These are phyloP conservation scores for Thyatira batis DNA, from an alignment of 2,888 invertebrate species.

Conservation along the genomic window DNA sequence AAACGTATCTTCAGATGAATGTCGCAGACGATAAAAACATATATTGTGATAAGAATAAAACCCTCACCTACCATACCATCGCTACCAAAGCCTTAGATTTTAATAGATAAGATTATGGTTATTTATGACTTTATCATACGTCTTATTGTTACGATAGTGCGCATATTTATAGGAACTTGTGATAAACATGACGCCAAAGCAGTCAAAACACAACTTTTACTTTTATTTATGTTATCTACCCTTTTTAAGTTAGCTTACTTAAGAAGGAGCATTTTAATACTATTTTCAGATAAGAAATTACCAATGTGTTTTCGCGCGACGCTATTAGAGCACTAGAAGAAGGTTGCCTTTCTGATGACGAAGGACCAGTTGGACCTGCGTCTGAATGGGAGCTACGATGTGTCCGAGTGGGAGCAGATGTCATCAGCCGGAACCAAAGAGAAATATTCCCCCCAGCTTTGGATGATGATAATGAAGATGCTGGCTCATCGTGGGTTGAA, in stretches of 20 bases:
- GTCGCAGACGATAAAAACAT: not conserved
- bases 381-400: conserved; percentile 7
- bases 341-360: conserved; percentile 9
- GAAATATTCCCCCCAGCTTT: conserved; percentile 12
- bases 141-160: not conserved
- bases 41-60: not conserved
- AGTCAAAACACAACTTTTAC: not conserved
- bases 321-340: conserved; percentile 12
- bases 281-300: conserved; percentile 6
- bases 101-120: conserved; percentile 17
- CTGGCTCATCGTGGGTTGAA: conserved; percentile 19
- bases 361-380: conserved; percentile 8
- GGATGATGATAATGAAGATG: conserved; percentile 23
- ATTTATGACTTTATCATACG: conserved; percentile 12
- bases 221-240: too few species aligned
- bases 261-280: too few species aligned
- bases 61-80: conserved; percentile 5
- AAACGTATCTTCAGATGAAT: not conserved
- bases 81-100: conserved; percentile 16
- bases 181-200: not conserved
- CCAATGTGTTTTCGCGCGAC: conserved; percentile 16
- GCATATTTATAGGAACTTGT: not conserved
- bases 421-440: conserved; percentile 9
- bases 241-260: too few species aligned
- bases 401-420: conserved; percentile 15